Evolutionary conservation across 2,888 invertebrate genomes (phyloP), one percentile per base, ranked within the genome.

Genomic region (Archips xylosteana): DNA sequence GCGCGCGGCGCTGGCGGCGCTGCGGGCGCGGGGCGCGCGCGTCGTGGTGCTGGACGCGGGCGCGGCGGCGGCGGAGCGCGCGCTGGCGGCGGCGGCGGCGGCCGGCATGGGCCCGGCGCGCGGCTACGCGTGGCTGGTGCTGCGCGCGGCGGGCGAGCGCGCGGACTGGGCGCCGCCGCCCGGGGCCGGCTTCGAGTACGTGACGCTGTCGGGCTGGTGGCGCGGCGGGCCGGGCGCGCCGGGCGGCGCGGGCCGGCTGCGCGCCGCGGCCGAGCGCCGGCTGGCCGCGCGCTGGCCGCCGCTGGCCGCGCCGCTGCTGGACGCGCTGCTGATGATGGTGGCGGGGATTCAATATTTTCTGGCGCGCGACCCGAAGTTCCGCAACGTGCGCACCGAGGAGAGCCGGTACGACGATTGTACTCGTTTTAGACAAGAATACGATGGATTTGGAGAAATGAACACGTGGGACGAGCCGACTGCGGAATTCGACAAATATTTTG

Each of bases 1-100:
- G 49, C 12, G 5, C 4, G 39, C 15, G 15, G 51, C 45, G 2
- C 59, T 47, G 57, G 54, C 12, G 10, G 9, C 57, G 4, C 75
- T 87, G 12, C 60, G 62, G 15, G 54, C 57, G 2, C 67, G 2
- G 74, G 95, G 96, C 63, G 97, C 97, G 0, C 95, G 96, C 77
- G 97, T 98, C 10, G 97, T 98, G 60, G 97, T 98, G 75, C 96
- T 97, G 0, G 98, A 98, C 85, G 96, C 97, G 47, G 96, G 96
- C 73, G 45, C 45, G 12, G 45, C 45, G 10, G 45, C 45, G 12
- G 92, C 95, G 74, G 92, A 94, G 47, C 95, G 95, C 0, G 96
- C 96, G 2, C 89, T 96, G 47, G 92, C 95, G 66, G 96, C 97
- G 2, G 95, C 98, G 94, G 97, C 97, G 83, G 96, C 96, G 83